These are phyloP conservation scores for Bursaphelenchus okinawaensis DNA, from an alignment of 2,888 invertebrate species.

Conservation along the genomic window DNA sequence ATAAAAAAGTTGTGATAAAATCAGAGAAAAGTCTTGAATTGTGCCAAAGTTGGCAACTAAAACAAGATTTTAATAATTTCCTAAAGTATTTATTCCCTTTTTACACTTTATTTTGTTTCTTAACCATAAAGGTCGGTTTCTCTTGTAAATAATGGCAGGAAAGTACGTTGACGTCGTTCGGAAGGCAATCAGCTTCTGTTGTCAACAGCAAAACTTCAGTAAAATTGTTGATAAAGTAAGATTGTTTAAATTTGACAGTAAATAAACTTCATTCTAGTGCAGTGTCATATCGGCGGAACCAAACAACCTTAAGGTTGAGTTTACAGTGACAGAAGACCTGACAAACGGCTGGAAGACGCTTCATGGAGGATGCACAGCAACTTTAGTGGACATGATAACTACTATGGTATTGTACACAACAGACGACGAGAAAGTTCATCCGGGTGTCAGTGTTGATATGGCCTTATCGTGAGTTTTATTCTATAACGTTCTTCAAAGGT, in stretches of 20 bases:
- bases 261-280: constrained; percentile 26
- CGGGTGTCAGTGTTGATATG: constrained; percentile 74
- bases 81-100: too few species aligned
- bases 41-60: too few species aligned
- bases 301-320: constrained; percentile 43
- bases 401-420: constrained; percentile 54
- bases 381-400: constrained; percentile 48
- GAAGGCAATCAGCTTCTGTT: constrained; percentile 16
- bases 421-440: constrained; percentile 47
- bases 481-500: constrained; percentile 17
- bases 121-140: neutral
- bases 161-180: constrained; percentile 9
- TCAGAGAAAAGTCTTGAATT: too few species aligned
- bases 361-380: constrained; percentile 51
- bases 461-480: constrained; percentile 69
- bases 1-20: too few species aligned
- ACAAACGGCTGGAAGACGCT: constrained; percentile 37
- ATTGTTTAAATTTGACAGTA: neutral
- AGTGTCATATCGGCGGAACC: constrained; percentile 37
- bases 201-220: constrained; percentile 11
- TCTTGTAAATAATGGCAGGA: neutral
- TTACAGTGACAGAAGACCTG: constrained; percentile 44
- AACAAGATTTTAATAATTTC: too few species aligned
- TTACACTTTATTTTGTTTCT: too few species aligned
- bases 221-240: constrained; percentile 15